phyloP scores from a whole-genome alignment of 2,888 invertebrate genomes.

The Amblyteles armatorius region DNA sequence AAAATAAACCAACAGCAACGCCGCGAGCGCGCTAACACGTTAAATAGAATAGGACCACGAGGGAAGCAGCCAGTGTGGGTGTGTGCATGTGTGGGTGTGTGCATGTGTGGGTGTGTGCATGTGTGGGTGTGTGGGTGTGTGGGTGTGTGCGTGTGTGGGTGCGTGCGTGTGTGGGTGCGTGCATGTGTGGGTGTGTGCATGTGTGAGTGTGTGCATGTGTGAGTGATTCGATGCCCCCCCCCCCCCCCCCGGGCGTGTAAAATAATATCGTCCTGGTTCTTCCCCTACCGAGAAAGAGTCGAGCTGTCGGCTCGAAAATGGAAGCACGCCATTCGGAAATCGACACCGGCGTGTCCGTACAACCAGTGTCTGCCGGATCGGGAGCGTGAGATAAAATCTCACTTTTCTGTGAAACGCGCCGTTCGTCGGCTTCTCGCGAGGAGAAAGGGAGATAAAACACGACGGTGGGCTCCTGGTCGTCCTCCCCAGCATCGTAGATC shows the following conservation, averaged over 20 bases:
- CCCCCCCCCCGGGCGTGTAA: slow-evolving; percentile 68
- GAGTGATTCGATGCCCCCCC: slow-evolving; percentile 61
- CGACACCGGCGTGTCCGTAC: slow-evolving; percentile 72
- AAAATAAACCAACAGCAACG: slow-evolving; percentile 69
- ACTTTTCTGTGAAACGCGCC: slow-evolving; percentile 75
- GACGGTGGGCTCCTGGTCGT: slow-evolving; percentile 19
- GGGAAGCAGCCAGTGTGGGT: slow-evolving; percentile 13
- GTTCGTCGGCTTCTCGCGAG: slow-evolving; percentile 66
- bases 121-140: not conserved
- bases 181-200: not conserved
- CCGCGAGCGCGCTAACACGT: slow-evolving; percentile 73
- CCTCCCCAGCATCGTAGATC: slow-evolving; percentile 34
- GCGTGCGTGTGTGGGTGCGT: not conserved
- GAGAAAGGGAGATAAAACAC: slow-evolving; percentile 51
- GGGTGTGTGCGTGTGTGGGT: not conserved
- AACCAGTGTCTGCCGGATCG: slow-evolving; percentile 70
- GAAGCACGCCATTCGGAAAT: slow-evolving; percentile 76
- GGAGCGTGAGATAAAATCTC: slow-evolving; percentile 78
- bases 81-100: not conserved
- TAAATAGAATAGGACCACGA: slow-evolving; percentile 69
- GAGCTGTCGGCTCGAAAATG: slow-evolving; percentile 68
- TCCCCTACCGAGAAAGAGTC: slow-evolving; percentile 64
- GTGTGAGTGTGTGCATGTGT: not conserved
- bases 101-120: not conserved
- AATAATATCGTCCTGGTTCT: slow-evolving; percentile 76